Base-by-base conservation (phyloP, 2,797 vertebrate species). In the Coccyzus lansbergi region DNA sequence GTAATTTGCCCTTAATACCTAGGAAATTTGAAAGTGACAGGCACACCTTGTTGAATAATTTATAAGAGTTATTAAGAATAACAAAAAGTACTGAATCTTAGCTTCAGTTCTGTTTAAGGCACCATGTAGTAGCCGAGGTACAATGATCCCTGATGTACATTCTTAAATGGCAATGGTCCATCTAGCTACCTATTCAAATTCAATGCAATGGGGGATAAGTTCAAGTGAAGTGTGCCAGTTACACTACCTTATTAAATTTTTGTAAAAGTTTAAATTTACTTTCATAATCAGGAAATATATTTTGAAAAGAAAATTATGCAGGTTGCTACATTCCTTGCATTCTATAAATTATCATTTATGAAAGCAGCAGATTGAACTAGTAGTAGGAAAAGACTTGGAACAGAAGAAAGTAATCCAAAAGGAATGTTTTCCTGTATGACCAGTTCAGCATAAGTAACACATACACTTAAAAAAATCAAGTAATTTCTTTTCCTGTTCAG, bases 41-140 rank as follows among this genome's bases (percentile, higher is more conserved):
- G 98, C 97, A 98, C 97, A 98, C 97, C 96, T 98, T 98, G 97
- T 97, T 98, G 97, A 97, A 96, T 97, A 96, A 96, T 96, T 46
- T 97, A 97, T 97, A 97, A 96, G 96, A 97, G 92, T 46, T 46
- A 46, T 97, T 96, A 97, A 97, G 93, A 97, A 93, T 96, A 98
- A 98, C 97, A 97, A 96, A 97, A 97, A 95, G 93, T 97, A 97
- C 95, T 98, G 97, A 97, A 95, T 97, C 97, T 98, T 98, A 98
- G 97, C 97, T 98, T 98, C 97, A 98, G 98, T 98, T 98, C 98
- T 98, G 97, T 98, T 99, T 99, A 99, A 99, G 99, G 99, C 99
- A 99, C 99, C 99, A 99, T 98, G 98, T 99, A 99, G 98, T 99
- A 99, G 99, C 99, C 98, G 99, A 99, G 99, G 99, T 99, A 99